These are phyloP conservation scores for Apteryx mantelli DNA, from an alignment of 2,113 vertebrate genomes.

Conservation along the genomic window DNA sequence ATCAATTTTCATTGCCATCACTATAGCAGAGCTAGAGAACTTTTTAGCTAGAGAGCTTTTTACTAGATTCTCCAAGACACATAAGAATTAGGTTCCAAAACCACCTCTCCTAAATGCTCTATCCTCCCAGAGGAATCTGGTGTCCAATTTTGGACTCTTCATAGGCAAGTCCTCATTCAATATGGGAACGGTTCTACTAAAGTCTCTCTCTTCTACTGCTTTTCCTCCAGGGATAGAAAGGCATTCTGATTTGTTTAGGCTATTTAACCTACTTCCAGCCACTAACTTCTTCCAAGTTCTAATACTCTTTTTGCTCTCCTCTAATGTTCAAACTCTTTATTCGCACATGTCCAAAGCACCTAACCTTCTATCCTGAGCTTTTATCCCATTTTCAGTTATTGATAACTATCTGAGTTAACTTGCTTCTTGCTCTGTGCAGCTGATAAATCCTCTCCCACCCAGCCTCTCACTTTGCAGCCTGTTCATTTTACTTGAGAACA, in stretches of 20 bases:
- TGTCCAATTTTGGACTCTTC: neutral
- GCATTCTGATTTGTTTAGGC: neutral
- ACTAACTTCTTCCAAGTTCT: neutral
- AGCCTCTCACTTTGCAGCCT: neutral
- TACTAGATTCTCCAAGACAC: neutral
- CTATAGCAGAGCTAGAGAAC: neutral
- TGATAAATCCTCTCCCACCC: neutral
- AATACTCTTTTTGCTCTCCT: neutral
- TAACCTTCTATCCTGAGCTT: neutral
- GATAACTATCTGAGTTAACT: neutral
- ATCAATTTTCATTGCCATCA: neutral
- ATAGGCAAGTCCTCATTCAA: neutral
- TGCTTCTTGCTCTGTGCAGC: neutral
- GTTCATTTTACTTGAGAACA: neutral
- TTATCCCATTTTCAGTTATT: neutral
- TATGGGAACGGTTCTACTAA: neutral
- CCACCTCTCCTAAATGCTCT: neutral
- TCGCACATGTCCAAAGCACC: neutral
- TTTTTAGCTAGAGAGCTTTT: neutral
- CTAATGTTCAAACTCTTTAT: neutral
- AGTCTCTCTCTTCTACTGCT: neutral
- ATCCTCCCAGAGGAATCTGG: neutral
- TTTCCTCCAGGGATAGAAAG: neutral
- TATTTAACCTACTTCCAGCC: slow-evolving; percentile 14
- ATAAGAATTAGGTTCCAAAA: neutral